Conservation (phyloP, 2,113 vertebrate species). For the Clupea harengus region DNA sequence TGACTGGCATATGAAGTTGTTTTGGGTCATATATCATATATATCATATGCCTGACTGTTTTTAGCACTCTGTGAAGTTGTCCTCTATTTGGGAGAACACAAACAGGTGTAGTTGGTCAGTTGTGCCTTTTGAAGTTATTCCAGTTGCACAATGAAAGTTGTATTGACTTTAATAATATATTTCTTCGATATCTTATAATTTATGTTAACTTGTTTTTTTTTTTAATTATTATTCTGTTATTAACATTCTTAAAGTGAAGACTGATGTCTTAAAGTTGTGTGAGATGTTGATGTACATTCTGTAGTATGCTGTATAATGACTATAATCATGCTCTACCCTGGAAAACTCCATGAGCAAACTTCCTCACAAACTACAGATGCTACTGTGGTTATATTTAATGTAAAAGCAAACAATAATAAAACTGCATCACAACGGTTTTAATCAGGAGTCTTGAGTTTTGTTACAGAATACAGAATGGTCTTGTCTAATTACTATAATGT, state of each 20-base stretch:
- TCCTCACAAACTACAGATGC: neutral
- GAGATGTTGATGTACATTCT: neutral
- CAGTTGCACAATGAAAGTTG: slow-evolving; percentile 6
- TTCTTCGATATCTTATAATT: neutral
- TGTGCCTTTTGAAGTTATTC: slow-evolving; percentile 8
- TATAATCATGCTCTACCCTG: neutral
- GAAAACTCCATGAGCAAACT: neutral
- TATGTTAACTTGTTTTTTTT: neutral
- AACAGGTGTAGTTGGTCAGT: neutral
- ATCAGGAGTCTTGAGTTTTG: neutral
- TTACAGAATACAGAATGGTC: neutral
- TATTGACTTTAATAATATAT: neutral
- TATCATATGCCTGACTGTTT: neutral
- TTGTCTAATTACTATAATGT: neutral
- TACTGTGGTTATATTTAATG: neutral
- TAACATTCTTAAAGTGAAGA: neutral
- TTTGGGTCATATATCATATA: too few species aligned
- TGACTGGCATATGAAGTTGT: neutral
- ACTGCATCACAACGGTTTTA: neutral
- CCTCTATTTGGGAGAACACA: neutral
- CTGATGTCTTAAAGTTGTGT: neutral
- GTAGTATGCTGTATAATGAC: neutral
- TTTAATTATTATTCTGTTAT: neutral
- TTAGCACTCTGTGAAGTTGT: neutral
- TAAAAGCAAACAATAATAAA: neutral